Conservation (phyloP, 2,888 invertebrate genomes). For the Brenthis daphne region DNA sequence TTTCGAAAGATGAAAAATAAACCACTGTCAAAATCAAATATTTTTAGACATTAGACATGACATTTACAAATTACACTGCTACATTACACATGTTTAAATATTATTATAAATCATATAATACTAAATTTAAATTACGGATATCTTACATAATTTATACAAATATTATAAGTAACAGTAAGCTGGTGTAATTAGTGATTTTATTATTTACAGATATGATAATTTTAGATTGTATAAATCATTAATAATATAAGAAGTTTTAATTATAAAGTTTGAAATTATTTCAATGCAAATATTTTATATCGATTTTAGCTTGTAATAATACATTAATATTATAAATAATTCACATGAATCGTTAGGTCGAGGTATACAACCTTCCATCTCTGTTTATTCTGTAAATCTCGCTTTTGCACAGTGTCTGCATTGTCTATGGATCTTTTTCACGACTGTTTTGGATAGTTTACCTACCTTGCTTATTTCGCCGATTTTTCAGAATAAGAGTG, state of each 20-base stretch:
- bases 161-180: no score
- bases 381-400: constrained; percentile 30
- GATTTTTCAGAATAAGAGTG: constrained; percentile 70
- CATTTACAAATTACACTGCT: neutral
- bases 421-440: constrained; percentile 79
- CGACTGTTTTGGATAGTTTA: constrained; percentile 82
- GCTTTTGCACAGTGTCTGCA: constrained; percentile 33
- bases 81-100: no score
- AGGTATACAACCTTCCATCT: constrained; percentile 5
- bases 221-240: neutral
- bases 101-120: no score
- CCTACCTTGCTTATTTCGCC: constrained; percentile 77
- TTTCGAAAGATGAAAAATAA: constrained; percentile 39
- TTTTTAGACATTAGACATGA: constrained; percentile 1
- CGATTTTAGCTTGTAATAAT: neutral
- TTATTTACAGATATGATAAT: no score
- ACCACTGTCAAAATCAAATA: constrained; percentile 25
- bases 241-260: neutral
- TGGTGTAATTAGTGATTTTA: no score
- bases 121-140: no score
- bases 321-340: constrained; percentile 5
- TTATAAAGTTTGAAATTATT: no score
- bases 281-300: neutral
- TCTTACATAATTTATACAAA: no score
- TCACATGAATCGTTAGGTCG: constrained; percentile 1